Percentiles rank a stretch among this genome's conserved stretches.
Conservation (phyloP, 1,140 invertebrate genomes). For the Paraescarpia echinospica region DNA sequence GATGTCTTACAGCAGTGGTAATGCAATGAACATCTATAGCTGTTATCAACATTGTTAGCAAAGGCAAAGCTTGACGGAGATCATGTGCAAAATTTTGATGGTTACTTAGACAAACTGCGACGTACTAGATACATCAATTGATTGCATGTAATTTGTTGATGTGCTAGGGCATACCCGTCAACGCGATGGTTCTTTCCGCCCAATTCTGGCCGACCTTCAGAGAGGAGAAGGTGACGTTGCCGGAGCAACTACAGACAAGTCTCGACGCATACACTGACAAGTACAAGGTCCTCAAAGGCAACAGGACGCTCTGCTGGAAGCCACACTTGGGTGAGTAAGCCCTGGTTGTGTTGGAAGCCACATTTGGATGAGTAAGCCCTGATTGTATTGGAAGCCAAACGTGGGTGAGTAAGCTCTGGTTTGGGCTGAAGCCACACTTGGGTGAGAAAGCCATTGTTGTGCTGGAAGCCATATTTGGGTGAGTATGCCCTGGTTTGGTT, state of each 20-base stretch:
- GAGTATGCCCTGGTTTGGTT: background rate
- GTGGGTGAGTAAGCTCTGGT: background rate
- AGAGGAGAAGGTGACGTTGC: constrained; percentile 88
- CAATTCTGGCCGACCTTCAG: constrained; percentile 98
- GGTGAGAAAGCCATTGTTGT: background rate
- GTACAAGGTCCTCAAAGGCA: constrained; percentile 92
- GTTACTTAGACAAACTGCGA: too few species aligned
- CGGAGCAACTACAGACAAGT: constrained; percentile 76
- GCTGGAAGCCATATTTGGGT: background rate
- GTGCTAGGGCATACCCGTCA: constrained; percentile 67
- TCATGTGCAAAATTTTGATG: too few species aligned
- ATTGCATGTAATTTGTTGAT: background rate
- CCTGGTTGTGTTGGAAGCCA: constrained; percentile 74
- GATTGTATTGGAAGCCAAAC: background rate
- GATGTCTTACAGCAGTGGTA: too few species aligned
- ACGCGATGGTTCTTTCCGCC: constrained; percentile 89
- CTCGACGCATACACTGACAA: constrained; percentile 86
- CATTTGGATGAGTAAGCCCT: constrained; percentile 72
- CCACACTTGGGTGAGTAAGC: constrained; percentile 80
- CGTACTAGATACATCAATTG: too few species aligned
- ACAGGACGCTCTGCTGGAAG: constrained; percentile 91
- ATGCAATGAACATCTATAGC: too few species aligned
- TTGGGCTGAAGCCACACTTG: background rate
- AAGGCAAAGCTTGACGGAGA: too few species aligned
- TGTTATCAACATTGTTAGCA: too few species aligned